phyloP scores from a whole-genome alignment of 2,888 invertebrate genomes.

The Ametastegia equiseti region DNA sequence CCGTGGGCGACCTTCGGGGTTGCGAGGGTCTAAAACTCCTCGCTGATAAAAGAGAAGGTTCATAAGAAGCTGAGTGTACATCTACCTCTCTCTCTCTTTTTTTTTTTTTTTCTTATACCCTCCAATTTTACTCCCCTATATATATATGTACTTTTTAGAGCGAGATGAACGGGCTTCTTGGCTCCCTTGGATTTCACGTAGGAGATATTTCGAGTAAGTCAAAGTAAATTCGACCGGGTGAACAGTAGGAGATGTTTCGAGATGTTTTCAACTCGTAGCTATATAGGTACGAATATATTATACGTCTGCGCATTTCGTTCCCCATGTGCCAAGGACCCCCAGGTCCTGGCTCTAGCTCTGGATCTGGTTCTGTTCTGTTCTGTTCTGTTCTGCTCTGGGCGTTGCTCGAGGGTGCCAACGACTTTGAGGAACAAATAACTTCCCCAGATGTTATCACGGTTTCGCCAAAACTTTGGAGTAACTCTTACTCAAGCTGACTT shows the following conservation, averaged over 20 bases:
- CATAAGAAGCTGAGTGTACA: constrained; percentile 10
- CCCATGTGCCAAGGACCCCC: neutral
- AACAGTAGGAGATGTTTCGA: neutral
- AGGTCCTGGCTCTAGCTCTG: neutral
- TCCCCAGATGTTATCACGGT: neutral
- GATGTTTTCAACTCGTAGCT: constrained; percentile 31
- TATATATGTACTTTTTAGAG: neutral
- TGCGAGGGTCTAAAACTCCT: constrained; percentile 13
- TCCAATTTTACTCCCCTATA: neutral
- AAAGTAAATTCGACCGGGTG: neutral
- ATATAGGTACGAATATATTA: constrained; percentile 41
- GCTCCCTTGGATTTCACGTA: neutral
- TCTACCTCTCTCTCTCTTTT: neutral
- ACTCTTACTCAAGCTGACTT: neutral
- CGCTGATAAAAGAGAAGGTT: constrained; percentile 14
- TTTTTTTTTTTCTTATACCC: neutral
- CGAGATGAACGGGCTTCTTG: neutral
- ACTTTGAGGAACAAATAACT: constrained; percentile 15
- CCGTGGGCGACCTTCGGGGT: neutral
- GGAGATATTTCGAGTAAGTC: neutral
- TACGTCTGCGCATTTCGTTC: neutral
- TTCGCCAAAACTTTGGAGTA: neutral
- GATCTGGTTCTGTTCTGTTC: too few species aligned
- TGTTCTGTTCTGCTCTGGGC: too few species aligned
- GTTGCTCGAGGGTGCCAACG: constrained; percentile 15